Conservation (phyloP, 2,888 invertebrate genomes). For the Hetaerina titia region DNA sequence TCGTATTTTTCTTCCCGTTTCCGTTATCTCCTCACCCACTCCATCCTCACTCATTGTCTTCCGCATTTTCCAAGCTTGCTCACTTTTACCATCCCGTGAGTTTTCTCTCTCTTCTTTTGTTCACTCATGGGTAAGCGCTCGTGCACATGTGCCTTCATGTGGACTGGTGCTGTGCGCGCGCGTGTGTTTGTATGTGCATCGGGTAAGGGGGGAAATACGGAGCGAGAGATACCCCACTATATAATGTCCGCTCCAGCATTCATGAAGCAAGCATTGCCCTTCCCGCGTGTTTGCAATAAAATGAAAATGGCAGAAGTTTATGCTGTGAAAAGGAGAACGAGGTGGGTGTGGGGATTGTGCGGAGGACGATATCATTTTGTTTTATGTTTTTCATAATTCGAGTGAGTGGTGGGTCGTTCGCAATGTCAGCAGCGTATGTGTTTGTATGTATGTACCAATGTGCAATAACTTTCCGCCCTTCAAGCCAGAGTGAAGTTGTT, state of each 20-base stretch:
- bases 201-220: not conserved
- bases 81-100: too few relatives aligned
- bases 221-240: not conserved
- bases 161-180: not conserved
- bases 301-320: constrained; percentile 2
- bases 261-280: constrained; percentile 42
- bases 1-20: not conserved
- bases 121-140: not conserved
- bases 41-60: constrained; percentile 1
- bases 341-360: not conserved
- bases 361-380: not conserved
- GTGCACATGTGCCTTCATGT: constrained; percentile 1
- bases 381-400: not conserved
- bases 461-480: not conserved
- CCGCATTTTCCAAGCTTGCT: not conserved
- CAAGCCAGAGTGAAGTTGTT: not conserved
- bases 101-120: constrained; percentile 25
- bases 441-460: not conserved
- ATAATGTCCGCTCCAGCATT: constrained; percentile 32
- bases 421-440: not conserved
- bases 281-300: not conserved
- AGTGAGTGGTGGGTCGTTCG: not conserved
- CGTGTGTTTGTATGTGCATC: not conserved
- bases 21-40: not conserved
- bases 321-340: constrained; percentile 32